Base-by-base conservation (phyloP, 1,140 invertebrate genomes). In the Drosophila nigrodunni region DNA sequence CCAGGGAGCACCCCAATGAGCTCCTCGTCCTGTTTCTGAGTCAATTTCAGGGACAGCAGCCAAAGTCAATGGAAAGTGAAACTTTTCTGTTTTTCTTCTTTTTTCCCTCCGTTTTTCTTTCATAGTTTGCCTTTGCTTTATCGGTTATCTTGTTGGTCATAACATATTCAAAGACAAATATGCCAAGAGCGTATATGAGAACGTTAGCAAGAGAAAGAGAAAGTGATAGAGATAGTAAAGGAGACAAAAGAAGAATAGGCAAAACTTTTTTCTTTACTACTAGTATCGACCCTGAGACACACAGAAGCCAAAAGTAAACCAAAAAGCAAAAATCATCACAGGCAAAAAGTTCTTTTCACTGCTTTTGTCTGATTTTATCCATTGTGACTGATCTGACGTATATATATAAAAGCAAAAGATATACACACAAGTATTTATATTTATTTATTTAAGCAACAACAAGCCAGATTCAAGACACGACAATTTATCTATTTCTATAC, bases 221-320 rank as follows among this genome's bases (percentile, higher is more conserved):
- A 37, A 30, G 54, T 10, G 6, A 25, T 35, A 41, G 49, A 21
- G 2, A 21, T 2, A 21, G 30, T 15, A 15, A 21, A 8, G 2
- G 43, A 37, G 52, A 25, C 4, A 15, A 35, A 30, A 5, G 25
- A 5, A n/a, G 15, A 46, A 57, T n/a, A 41, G n/a, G 43, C 11
- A 35, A 87, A 87, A 87, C 79, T 87, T 87, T 87, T 87, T 60
- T 80, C 88, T 87, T 87, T 67, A 65, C 65, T 54, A 47, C 61
- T n/a, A n/a, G n/a, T n/a, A n/a, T 68, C 81, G 78, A 85, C 82
- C 81, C 74, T 85, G 82, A 86, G 37, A 18, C 37, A n/a, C n/a
- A 59, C 75, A 30, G 34, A 50, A 54, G 15, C 39, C 57, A 30
- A 52, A 30, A 30, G 4, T 6, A 30, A 30, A 62, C 39, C 37